Base-by-base conservation (phyloP, 1,140 invertebrate genomes). In the Reticulitermes speratus region DNA sequence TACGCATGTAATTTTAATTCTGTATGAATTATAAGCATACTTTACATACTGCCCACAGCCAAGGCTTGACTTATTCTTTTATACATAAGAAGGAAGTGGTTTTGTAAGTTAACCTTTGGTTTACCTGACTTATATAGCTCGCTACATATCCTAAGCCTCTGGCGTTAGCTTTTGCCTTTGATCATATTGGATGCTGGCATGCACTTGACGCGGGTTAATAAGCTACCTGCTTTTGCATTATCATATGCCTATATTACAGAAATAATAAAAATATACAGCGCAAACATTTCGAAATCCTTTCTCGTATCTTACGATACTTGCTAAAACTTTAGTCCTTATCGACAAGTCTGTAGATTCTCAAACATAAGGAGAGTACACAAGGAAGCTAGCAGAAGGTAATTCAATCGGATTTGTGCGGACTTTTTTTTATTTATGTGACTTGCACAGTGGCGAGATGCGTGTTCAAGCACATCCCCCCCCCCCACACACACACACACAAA, bases 141-240 rank as follows among this genome's bases (percentile, higher is more conserved):
- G 65, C 11, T 75, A 75, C 65, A 75, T 75, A 75, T 30, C 65
- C 65, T 25, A 75, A n/a, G 65, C 65, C 65, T 16, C 65, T 75
- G 65, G 65, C 65, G 25, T 30, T 0, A n/a, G 8, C 0, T 75
- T 75, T 75, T 75, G 3, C 65, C 65, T 75, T 75, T 75, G 65
- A 75, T 75, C 65, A 75, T 19, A 65, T 16, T 30, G n/a, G 7
- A 75, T 30, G 65, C 65, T 9, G 65, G 65, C n/a, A 75, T 75
- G 65, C 65, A 75, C n/a, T 30, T 75, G 65, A 75, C 65, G n/a
- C 65, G 25, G 25, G 8, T 75, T 75, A 75, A n/a, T 75, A 75
- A 75, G 65, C 25, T 75, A 14, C 65, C n/a, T 75, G 65, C 65
- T 75, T 75, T 75, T 75, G 65, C 65, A 75, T 75, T 75, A 75